Base-by-base conservation (phyloP, 92 coral and sea anemone species). In the Virgularia gustaviana region DNA sequence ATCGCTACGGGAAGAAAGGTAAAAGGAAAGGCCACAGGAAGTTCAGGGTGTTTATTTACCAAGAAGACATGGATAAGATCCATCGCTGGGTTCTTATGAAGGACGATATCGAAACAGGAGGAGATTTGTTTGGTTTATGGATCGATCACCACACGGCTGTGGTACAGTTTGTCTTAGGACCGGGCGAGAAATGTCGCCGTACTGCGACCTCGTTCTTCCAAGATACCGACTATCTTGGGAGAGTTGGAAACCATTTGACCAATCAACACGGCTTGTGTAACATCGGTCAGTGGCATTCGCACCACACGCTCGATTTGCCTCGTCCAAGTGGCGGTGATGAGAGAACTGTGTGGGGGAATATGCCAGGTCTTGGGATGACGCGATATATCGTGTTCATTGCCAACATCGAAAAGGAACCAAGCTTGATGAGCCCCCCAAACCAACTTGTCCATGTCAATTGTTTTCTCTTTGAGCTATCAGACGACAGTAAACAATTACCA, bases 241-340 rank as follows among this genome's bases (percentile, higher is more conserved):
- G 58, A 1, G 87, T 83, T 6, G 90, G 94, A 20, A 49, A 78
- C 41, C 47, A 72, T n/a, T 52, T 90, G 76, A 87, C 90, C 6
- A 33, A 63, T 12, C 60, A 49, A 12, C 86, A 90, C 63, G 94
- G 94, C 42, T 49, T 90, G 32, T 90, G 96, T 18, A 89, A 90
- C 71, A 84, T 90, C 33, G 96, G 96, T 23, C 91, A 89, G 77
- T 90, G 96, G 96, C 97, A 90, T 73, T 90, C 97, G 3, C 97
- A 90, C 43, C 97, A 90, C 62, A 87, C 68, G 37, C 86, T 76
- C 8, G 84, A 80, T 24, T 45, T 90, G 70, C 77, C 86, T 9
- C 49, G 77, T 25, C 96, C 96, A 28, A 90, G 96, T 38, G 70
- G 85, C 11, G 97, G 89, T 74, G 97, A 90, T 55, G 83, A 90